Percentiles rank a stretch among this genome's conserved stretches.
These are phyloP conservation scores for Trypoxylus dichotomus DNA, from an alignment of 1,140 invertebrate genomes.

Conservation along the genomic window DNA sequence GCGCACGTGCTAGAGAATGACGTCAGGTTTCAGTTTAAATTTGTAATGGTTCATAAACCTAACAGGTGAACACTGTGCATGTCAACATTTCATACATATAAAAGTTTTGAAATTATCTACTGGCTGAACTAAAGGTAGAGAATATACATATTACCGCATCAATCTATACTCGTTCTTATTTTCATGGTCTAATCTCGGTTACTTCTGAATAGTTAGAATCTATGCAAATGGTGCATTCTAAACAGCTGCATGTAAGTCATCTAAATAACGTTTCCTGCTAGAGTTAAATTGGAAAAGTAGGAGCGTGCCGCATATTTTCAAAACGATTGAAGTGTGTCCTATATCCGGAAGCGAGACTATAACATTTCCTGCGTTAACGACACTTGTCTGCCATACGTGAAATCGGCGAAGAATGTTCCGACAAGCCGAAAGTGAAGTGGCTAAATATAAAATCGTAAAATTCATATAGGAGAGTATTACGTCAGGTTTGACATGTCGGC, in stretches of 20 bases:
- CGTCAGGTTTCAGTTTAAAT: slow-evolving; percentile 14
- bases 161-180: too few relatives aligned
- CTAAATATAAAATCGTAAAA: slow-evolving; percentile 13
- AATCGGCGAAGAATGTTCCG: background rate
- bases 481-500: background rate
- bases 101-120: too few relatives aligned
- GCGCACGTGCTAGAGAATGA: background rate
- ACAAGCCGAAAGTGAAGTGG: background rate
- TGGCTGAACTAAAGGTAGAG: too few relatives aligned
- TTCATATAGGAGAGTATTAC: background rate
- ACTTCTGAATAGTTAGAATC: background rate
- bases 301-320: slow-evolving; percentile 21
- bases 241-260: background rate
- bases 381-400: slow-evolving; percentile 6
- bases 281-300: background rate
- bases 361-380: slow-evolving; percentile 11
- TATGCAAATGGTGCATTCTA: background rate
- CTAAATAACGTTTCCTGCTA: too few relatives aligned
- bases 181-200: too few relatives aligned
- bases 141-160: too few relatives aligned
- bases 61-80: background rate
- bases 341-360: background rate
- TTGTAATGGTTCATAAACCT: slow-evolving; percentile 16
- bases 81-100: background rate
- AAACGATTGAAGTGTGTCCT: slow-evolving; percentile 14